Base-by-base conservation (phyloP, 2,888 invertebrate genomes). In the Pristionchus exspectatus region DNA sequence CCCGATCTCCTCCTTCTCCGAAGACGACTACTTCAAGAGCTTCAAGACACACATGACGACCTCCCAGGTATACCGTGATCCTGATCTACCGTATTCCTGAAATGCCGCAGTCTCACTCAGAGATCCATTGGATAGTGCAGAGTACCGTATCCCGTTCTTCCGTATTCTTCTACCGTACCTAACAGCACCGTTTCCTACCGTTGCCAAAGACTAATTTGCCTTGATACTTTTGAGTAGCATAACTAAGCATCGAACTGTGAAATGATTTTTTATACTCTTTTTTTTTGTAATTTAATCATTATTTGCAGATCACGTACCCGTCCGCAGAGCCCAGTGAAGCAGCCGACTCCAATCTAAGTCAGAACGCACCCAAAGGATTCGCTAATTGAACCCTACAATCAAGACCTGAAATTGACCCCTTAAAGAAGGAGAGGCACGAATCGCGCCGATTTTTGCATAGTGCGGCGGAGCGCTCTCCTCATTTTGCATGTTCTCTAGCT, bases 21-120 rank as follows among this genome's bases (percentile, higher is more conserved):
- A 93, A 83, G 93, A 94, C 21, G 94, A 50, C 24, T 24, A 93
- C 88, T 93, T 93, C 90, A 93, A 93, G 30, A 90, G 90, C 63
- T 92, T 91, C 92, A 91, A 90, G 33, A n/a, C 81, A 5, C 74
- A 74, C 14, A 69, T 69, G 69, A 69, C 33, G 38, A 5, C 38
- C 2, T 38, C 30, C 9, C 69, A 10, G 30, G 30, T 30, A 30
- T 69, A 16, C 56, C 27, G 66, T 66, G 12, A 24, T 27, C 66
- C 21, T 63, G 24, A 10, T 24, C 63, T 63, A n/a, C n/a, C 18
- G 59, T 50, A 50, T 50, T 50, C 3, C 44, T 50, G 44, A n/a
- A n/a, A n/a, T n/a, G n/a, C n/a, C n/a, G n/a, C n/a, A n/a, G n/a
- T n/a, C n/a, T n/a, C n/a, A n/a, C n/a, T n/a, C n/a, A n/a, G n/a